Conservation (phyloP, 2,113 vertebrate species). For the Cathartes aura region DNA sequence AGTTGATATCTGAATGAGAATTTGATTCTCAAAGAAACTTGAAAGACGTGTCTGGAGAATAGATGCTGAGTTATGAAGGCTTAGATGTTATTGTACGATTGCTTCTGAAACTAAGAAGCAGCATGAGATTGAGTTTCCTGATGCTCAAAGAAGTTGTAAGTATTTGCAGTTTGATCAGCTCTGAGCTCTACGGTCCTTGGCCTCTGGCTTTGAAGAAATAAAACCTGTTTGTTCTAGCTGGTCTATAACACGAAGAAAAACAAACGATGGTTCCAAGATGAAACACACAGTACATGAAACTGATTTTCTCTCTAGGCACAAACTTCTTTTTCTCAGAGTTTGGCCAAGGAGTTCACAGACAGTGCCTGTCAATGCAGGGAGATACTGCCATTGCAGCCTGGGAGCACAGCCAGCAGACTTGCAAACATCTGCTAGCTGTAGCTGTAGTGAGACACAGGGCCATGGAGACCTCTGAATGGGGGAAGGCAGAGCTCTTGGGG, state of each 20-base stretch:
- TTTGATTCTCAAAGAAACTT: conserved; percentile 56
- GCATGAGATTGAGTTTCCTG: conserved; percentile 6
- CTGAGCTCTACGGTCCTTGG: background rate
- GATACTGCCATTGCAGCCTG: conserved; percentile 33
- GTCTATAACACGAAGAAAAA: conserved; percentile 8
- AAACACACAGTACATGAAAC: conserved; percentile 25
- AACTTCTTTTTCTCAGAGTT: conserved; percentile 46
- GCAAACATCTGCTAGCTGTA: conserved; percentile 60
- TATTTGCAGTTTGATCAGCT: conserved; percentile 43
- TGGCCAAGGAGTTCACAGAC: conserved; percentile 60
- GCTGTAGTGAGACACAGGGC: background rate
- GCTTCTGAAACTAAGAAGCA: conserved; percentile 50
- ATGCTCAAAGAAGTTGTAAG: conserved; percentile 23
- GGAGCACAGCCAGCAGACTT: conserved; percentile 61
- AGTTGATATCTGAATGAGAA: conserved; percentile 40
- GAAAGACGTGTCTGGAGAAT: conserved; percentile 13
- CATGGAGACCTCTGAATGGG: background rate
- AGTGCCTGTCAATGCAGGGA: conserved; percentile 47
- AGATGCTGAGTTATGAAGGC: background rate
- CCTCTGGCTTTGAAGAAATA: conserved; percentile 58
- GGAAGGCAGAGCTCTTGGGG: background rate
- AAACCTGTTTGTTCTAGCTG: conserved; percentile 46
- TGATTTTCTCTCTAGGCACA: conserved; percentile 31
- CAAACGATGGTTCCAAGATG: conserved; percentile 41
- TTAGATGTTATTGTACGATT: background rate